Base-by-base conservation (phyloP, 2,113 vertebrate genomes). In the Brienomyrus longianalis region DNA sequence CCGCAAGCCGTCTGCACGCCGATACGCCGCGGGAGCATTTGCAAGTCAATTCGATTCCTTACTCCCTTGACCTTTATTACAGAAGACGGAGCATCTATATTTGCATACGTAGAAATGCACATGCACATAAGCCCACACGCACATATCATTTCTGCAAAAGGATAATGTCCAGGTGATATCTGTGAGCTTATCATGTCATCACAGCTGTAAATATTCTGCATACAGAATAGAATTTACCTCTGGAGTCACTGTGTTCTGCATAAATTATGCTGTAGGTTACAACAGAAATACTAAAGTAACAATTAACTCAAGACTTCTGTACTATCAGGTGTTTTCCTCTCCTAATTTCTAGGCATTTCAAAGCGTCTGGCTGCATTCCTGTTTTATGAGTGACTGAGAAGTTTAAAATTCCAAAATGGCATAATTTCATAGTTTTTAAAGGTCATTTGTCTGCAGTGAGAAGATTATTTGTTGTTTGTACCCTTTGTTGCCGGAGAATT, bases 31-130 rank as follows among this genome's bases (percentile, higher is more conserved):
- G 48, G 45, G 21, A 74, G 27, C 62, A 88, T 88, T 88, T 88
- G 88, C 17, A 88, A 70, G 54, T 88, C 87, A 88, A 62, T 43
- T 45, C n/a, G 4, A 62, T 31, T 48, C 45, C 66, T 74, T 31
- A 88, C 88, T 27, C n/a, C 27, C n/a, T 27, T 70, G 59, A 88
- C 45, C 43, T 88, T 50, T 88, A 88, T 88, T 77, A 74, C 23
- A 88, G 54, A 74, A 74, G n/a, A 88, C 15, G 47, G 47, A 50
- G 43, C 23, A 84, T 10, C n/a, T 77, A n/a, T 51, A 74, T 48
- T 88, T 88, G 62, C 62, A 74, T 31, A 27, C 35, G 1, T 35
- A 45, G 13, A 43, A 31, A 87, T 35, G 45, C 27, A 15, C 31
- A 59, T 1, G 17, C 3, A 31, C 31, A 45, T 21, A 62, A 31